Conservation (phyloP, 2,113 vertebrate genomes). For the Sakesphorus luctuosus region DNA sequence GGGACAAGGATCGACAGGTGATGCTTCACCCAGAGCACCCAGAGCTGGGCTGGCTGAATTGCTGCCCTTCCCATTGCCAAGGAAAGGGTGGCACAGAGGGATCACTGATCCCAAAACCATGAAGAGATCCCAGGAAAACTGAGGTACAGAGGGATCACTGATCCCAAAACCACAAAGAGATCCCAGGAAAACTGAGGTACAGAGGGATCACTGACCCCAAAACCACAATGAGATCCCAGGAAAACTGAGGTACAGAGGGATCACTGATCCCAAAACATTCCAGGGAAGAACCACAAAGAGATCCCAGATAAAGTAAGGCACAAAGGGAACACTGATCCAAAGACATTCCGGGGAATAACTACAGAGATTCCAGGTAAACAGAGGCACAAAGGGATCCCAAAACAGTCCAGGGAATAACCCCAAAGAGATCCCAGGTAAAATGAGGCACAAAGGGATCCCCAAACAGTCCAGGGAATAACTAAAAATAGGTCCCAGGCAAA, state of each 20-base stretch:
- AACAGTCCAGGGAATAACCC: no score
- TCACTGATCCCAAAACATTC: no score
- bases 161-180: not conserved
- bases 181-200: not conserved
- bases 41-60: rapidly evolving
- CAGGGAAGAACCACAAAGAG: no score
- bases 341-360: no score
- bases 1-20: not conserved
- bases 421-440: no score
- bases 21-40: not conserved
- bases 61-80: not conserved
- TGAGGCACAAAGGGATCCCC: not conserved
- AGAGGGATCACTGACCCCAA: not conserved
- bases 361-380: no score
- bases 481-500: not conserved
- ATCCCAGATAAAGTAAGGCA: no score
- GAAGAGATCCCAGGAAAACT: not conserved
- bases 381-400: no score
- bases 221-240: no score
- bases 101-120: not conserved
- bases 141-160: not conserved
- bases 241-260: no score
- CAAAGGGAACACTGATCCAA: no score
- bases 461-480: not conserved
- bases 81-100: not conserved